phyloP scores from a whole-genome alignment of 2,113 vertebrate species.

The Melanerpes formicivorus region DNA sequence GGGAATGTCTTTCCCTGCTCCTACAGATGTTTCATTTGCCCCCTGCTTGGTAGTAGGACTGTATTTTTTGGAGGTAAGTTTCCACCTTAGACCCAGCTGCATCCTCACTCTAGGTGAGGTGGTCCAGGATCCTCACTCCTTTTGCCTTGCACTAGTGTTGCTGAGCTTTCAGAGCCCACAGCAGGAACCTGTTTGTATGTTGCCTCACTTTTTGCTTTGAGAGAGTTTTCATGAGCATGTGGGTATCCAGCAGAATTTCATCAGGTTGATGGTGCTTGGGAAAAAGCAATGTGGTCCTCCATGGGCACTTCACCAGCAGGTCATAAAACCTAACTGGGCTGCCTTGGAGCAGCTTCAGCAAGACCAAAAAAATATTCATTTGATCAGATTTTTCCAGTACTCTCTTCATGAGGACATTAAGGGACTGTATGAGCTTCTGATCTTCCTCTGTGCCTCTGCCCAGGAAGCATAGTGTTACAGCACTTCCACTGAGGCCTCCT shows the following conservation, averaged over 20 bases:
- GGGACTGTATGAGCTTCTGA: conserved; percentile 69
- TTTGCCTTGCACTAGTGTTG: conserved; percentile 82
- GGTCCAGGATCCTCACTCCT: conserved; percentile 81
- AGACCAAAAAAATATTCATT: too few relatives aligned
- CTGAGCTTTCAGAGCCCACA: conserved; percentile 82
- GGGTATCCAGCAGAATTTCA: conserved; percentile 56
- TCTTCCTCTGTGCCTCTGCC: conserved; percentile 80
- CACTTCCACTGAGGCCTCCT: conserved; percentile 80
- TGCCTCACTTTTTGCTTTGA: conserved; percentile 83
- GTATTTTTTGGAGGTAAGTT: conserved; percentile 62
- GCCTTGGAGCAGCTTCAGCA: too few relatives aligned
- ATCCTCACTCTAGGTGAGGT: conserved; percentile 80
- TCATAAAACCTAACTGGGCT: too few relatives aligned
- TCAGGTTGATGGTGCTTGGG: too few relatives aligned
- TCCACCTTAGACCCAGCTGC: conserved; percentile 81
- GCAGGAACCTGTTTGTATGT: conserved; percentile 72
- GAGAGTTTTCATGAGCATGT: conserved; percentile 80
- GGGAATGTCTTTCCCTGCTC: conserved; percentile 58
- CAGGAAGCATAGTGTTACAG: conserved; percentile 80
- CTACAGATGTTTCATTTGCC: conserved; percentile 54
- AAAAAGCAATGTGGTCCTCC: too few relatives aligned
- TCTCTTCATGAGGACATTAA: too few relatives aligned
- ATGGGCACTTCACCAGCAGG: too few relatives aligned
- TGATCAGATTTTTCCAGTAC: too few relatives aligned
- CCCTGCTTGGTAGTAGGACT: conserved; percentile 72